Evolutionary conservation across 1,140 invertebrate species (phyloP).

Genomic region (Coptotermes formosanus): DNA sequence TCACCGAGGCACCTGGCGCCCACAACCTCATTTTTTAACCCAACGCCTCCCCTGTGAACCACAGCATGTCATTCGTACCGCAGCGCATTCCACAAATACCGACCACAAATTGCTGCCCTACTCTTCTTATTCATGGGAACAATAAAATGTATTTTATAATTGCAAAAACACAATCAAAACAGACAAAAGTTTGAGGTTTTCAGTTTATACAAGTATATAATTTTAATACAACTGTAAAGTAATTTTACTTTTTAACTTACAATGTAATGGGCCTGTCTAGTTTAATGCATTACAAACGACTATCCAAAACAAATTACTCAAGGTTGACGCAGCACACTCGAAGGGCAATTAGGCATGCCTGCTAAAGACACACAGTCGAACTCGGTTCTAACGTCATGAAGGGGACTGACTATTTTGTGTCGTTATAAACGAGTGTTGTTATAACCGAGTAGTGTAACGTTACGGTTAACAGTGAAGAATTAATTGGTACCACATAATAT

Average conservation of each 20-base stretch:
- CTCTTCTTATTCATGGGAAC: background rate
- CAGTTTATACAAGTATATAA: background rate
- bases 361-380: background rate
- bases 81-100: background rate
- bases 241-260: background rate
- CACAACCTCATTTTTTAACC: constrained; percentile 30
- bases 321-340: background rate
- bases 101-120: background rate
- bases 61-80: constrained; percentile 7
- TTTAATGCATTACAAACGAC: background rate
- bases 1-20: constrained; percentile 29
- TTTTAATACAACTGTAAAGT: background rate
- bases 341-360: background rate
- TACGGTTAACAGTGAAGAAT: too few relatives aligned
- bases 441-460: too few relatives aligned
- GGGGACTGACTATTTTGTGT: too few relatives aligned
- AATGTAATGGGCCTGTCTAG: background rate
- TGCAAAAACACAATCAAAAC: constrained; percentile 16
- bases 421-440: too few relatives aligned
- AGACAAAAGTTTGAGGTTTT: background rate
- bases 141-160: constrained; percentile 16
- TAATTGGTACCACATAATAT: too few relatives aligned
- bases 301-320: background rate
- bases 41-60: constrained; percentile 19
- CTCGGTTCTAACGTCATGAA: too few relatives aligned